These are phyloP conservation scores for Ooceraea biroi DNA, from an alignment of 1,140 invertebrate species.

Conservation along the genomic window DNA sequence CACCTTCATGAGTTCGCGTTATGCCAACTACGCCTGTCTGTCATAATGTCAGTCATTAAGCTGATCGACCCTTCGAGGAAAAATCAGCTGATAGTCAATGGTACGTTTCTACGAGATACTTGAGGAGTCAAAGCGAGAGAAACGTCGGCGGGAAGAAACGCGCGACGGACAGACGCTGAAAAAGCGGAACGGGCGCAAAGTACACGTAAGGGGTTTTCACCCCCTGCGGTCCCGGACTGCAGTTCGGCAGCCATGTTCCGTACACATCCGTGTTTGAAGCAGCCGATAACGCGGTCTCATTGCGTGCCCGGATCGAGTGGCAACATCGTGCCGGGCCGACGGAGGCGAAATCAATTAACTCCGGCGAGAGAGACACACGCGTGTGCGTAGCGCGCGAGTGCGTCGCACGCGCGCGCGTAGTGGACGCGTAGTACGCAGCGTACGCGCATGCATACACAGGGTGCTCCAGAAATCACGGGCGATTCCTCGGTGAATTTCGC, in stretches of 20 bases:
- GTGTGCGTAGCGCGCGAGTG: slow-evolving; percentile 62
- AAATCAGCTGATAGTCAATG: slow-evolving; percentile 29
- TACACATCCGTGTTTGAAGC: slow-evolving; percentile 5
- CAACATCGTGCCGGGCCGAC: slow-evolving; percentile 67
- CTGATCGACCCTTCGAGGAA: background rate
- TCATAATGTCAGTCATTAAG: slow-evolving; percentile 36
- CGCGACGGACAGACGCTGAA: too few species aligned
- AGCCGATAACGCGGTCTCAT: slow-evolving; percentile 73
- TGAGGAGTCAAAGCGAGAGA: too few species aligned
- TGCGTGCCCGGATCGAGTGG: slow-evolving; percentile 64
- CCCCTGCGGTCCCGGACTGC: background rate
- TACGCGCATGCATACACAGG: slow-evolving; percentile 26
- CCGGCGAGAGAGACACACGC: slow-evolving; percentile 57
- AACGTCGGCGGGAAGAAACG: slow-evolving; percentile 8
- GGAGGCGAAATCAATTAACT: slow-evolving; percentile 82
- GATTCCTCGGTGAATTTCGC: background rate
- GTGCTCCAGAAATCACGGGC: background rate
- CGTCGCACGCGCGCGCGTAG: slow-evolving; percentile 34
- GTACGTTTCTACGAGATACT: slow-evolving; percentile 4
- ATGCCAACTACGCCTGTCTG: background rate
- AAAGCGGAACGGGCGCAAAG: background rate
- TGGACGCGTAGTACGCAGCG: slow-evolving; percentile 54
- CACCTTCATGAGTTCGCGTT: background rate
- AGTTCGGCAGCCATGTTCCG: slow-evolving; percentile 21
- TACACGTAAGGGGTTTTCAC: background rate